These are phyloP conservation scores for Pharmacophagus antenor DNA, from an alignment of 2,888 invertebrate genomes.

Conservation along the genomic window DNA sequence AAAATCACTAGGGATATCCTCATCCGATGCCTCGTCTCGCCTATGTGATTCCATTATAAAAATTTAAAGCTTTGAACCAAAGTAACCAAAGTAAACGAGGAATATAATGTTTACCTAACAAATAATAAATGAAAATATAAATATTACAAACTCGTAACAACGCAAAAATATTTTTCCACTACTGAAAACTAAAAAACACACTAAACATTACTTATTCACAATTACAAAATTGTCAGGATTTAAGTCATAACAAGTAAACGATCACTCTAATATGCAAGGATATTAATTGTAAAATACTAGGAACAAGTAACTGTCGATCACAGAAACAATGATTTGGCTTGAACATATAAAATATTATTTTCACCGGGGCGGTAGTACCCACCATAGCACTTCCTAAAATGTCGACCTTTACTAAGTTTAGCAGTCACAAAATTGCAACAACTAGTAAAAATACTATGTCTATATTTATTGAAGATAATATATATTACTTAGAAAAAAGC, in stretches of 20 bases:
- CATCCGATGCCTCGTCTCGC: constrained; percentile 49
- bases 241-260: no score
- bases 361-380: no score
- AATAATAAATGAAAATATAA: neutral
- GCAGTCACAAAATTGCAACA: no score
- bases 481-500: no score
- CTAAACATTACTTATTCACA: neutral
- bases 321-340: no score
- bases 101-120: neutral
- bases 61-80: neutral
- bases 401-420: no score
- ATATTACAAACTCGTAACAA: neutral
- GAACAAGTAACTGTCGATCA: neutral
- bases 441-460: no score
- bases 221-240: neutral
- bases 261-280: neutral
- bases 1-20: constrained; percentile 74
- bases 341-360: no score
- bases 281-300: neutral
- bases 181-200: neutral
- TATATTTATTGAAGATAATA: no score
- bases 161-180: no score
- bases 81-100: neutral
- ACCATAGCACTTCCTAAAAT: no score
- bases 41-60: constrained; percentile 37